Conservation (phyloP, 1,140 invertebrate species). For the Sarcophaga peregrina region DNA sequence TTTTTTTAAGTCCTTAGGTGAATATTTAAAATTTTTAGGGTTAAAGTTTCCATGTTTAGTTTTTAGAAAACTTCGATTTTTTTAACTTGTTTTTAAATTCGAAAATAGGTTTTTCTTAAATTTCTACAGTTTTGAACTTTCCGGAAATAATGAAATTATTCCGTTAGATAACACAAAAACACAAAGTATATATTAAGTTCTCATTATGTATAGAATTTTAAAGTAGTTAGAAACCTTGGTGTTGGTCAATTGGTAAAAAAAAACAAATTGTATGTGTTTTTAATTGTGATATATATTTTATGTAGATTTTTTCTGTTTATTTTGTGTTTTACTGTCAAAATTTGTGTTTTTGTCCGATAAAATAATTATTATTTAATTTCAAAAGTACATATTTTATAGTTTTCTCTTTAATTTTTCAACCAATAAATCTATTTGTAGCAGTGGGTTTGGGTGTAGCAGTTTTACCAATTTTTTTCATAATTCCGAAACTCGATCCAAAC, state of each 20-base stretch:
- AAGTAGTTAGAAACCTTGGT: constrained; percentile 35
- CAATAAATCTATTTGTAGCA: too few relatives aligned
- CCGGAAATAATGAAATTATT: too few relatives aligned
- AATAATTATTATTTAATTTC: constrained; percentile 39
- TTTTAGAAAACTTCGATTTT: background rate
- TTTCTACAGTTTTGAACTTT: background rate
- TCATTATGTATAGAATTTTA: background rate
- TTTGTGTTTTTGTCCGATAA: constrained; percentile 50
- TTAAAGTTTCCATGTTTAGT: background rate
- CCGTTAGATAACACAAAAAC: constrained; percentile 44
- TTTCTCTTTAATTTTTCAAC: too few relatives aligned
- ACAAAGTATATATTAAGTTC: constrained; percentile 58
- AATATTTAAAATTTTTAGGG: constrained; percentile 43
- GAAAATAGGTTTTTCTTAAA: background rate
- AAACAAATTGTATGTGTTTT: constrained; percentile 48
- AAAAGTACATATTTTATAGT: constrained; percentile 4
- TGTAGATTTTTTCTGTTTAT: constrained; percentile 40
- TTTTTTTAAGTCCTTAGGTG: constrained; percentile 37
- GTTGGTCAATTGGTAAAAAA: constrained; percentile 30
- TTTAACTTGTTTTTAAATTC: background rate
- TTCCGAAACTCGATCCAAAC: too few relatives aligned
- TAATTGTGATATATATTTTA: constrained; percentile 39
- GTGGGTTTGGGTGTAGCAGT: too few relatives aligned
- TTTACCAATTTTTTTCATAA: too few relatives aligned
- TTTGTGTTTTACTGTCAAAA: constrained; percentile 54